These are phyloP conservation scores for Mus spicilegus DNA, from an alignment of 2,113 vertebrate species.

Conservation along the genomic window DNA sequence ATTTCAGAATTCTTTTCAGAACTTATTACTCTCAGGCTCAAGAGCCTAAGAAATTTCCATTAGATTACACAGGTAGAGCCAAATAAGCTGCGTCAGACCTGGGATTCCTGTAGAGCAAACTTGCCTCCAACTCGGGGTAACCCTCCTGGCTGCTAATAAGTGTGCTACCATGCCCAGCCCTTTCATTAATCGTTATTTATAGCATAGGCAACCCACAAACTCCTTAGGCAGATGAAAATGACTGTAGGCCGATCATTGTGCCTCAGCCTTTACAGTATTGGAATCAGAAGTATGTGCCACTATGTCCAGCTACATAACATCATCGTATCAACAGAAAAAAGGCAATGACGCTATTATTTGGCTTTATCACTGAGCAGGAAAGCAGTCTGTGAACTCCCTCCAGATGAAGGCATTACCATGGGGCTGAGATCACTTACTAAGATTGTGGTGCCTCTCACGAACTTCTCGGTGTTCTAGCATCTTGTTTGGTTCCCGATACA, in stretches of 20 bases:
- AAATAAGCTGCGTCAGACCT: background rate
- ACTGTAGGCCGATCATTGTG: background rate
- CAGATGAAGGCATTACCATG: background rate
- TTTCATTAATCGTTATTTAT: background rate
- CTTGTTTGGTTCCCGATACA: conserved; percentile 95
- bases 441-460: conserved; percentile 91
- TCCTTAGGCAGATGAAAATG: background rate
- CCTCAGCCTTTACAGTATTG: background rate
- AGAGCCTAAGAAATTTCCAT: background rate
- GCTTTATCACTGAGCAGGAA: conserved; percentile 28
- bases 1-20: conserved; percentile 46
- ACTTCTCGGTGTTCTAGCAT: conserved; percentile 95
- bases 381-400: background rate
- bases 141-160: no score
- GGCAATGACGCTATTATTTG: background rate
- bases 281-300: background rate
- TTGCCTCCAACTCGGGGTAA: background rate
- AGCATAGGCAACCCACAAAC: background rate
- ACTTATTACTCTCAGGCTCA: background rate
- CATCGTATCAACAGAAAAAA: background rate
- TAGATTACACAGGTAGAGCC: background rate
- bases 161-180: background rate
- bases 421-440: conserved; percentile 86
- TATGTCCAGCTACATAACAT: background rate
- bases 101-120: background rate